These are phyloP conservation scores for Gymnothorax javanicus DNA, from an alignment of 2,797 vertebrate species.

Conservation along the genomic window DNA sequence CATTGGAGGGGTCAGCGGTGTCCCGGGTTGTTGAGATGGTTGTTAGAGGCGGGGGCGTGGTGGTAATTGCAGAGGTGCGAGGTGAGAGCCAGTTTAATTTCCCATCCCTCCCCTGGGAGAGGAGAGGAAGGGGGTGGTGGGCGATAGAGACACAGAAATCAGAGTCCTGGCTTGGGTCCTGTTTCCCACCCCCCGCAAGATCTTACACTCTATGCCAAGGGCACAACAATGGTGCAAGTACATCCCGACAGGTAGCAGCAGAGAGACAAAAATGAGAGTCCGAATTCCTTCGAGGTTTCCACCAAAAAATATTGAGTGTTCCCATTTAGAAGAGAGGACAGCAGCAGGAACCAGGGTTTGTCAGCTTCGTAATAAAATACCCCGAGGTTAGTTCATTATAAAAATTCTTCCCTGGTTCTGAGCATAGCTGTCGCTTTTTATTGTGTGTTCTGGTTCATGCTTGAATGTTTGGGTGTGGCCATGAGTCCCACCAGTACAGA, in stretches of 20 bases:
- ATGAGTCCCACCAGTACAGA: neutral
- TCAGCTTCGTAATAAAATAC: neutral
- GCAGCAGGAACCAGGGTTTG: neutral
- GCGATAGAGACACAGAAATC: neutral
- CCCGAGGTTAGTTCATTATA: neutral
- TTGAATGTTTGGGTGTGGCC: neutral
- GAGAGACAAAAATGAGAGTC: neutral
- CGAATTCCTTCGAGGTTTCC: neutral
- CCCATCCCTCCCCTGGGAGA: constrained; percentile 20
- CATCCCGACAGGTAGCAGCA: neutral
- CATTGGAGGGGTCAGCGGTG: neutral
- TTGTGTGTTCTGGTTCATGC: neutral
- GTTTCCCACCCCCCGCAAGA: constrained; percentile 15
- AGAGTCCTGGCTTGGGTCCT: neutral
- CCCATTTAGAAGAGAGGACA: no score
- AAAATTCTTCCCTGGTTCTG: neutral
- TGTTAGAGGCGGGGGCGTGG: neutral
- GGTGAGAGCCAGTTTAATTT: constrained; percentile 45
- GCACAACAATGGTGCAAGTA: constrained; percentile 43
- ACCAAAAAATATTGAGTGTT: neutral
- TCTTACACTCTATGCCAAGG: constrained; percentile 49
- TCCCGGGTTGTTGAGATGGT: neutral
- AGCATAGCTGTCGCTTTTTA: neutral
- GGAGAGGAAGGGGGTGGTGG: constrained; percentile 18
- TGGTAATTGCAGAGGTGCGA: constrained; percentile 47